phyloP scores from a whole-genome alignment of 2,113 vertebrate species.

The Anas platyrhynchos region DNA sequence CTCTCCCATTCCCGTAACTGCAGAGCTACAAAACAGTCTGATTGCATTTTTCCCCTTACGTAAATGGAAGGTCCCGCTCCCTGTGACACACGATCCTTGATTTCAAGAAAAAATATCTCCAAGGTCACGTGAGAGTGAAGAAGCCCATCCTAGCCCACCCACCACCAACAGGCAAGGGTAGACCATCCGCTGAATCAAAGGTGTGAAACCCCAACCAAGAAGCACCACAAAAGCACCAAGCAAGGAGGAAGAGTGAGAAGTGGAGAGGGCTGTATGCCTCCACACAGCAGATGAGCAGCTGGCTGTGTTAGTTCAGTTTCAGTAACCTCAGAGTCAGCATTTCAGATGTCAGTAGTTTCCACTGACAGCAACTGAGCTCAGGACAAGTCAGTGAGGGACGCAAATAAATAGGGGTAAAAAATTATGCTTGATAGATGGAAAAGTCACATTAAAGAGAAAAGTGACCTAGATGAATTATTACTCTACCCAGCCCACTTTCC shows the following conservation, averaged over 20 bases:
- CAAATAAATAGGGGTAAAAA: neutral
- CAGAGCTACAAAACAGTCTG: neutral
- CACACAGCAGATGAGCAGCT: neutral
- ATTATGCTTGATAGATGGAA: neutral
- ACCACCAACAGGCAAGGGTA: neutral
- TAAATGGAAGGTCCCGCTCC: conserved; percentile 23
- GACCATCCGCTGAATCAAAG: neutral
- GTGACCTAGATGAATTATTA: neutral
- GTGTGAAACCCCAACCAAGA: neutral
- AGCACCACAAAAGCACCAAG: neutral
- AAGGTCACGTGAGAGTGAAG: neutral
- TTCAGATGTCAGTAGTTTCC: conserved; percentile 65
- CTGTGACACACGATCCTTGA: neutral
- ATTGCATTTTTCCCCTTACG: conserved; percentile 40
- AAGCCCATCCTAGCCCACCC: neutral
- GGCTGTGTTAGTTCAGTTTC: conserved; percentile 21
- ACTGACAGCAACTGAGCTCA: neutral
- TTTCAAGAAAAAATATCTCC: neutral
- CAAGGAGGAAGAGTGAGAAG: neutral
- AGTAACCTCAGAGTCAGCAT: conserved; percentile 47
- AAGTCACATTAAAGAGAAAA: neutral
- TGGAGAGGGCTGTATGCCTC: neutral
- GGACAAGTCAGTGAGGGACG: neutral
- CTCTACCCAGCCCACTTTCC: neutral
- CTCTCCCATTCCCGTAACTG: neutral